These are phyloP conservation scores for Orbicella faveolata DNA, from an alignment of 64 coral and sea anemone genomes.

Conservation along the genomic window DNA sequence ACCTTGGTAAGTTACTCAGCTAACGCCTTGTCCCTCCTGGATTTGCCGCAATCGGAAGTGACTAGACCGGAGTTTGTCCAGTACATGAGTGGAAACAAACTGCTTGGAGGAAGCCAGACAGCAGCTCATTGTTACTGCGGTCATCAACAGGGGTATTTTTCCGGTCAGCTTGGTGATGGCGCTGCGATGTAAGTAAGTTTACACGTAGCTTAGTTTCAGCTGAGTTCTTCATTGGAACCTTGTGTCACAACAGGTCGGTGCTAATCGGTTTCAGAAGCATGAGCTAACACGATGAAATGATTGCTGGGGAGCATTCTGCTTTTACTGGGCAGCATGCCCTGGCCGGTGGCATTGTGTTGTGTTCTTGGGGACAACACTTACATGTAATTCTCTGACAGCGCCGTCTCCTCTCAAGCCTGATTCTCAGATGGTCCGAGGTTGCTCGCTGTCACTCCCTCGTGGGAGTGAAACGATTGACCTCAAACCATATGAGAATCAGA, in stretches of 20 bases:
- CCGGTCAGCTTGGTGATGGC: constrained; percentile 96
- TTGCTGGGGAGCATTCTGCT: too few relatives aligned
- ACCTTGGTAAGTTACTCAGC: constrained; percentile 62
- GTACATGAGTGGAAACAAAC: constrained; percentile 89
- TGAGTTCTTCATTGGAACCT: neutral
- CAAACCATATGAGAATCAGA: too few relatives aligned
- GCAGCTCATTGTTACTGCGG: constrained; percentile 98
- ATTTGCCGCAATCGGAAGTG: constrained; percentile 61
- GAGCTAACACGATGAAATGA: too few relatives aligned
- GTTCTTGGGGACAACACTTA: too few relatives aligned
- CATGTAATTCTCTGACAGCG: too few relatives aligned
- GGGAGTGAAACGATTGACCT: too few relatives aligned
- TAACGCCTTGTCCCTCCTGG: constrained; percentile 69
- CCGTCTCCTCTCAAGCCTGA: too few relatives aligned
- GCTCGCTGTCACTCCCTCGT: too few relatives aligned
- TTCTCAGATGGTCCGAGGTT: too few relatives aligned
- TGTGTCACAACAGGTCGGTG: neutral
- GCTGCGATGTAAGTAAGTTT: constrained; percentile 82
- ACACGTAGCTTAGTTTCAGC: neutral
- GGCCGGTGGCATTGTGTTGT: too few relatives aligned
- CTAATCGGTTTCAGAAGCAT: neutral
- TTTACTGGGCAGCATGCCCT: too few relatives aligned
- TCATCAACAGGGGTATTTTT: constrained; percentile 90
- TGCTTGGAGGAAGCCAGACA: constrained; percentile 75
- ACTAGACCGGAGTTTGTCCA: constrained; percentile 75